Base-by-base conservation (phyloP, 2,797 vertebrate genomes). In the Pelochelys cantorii region DNA sequence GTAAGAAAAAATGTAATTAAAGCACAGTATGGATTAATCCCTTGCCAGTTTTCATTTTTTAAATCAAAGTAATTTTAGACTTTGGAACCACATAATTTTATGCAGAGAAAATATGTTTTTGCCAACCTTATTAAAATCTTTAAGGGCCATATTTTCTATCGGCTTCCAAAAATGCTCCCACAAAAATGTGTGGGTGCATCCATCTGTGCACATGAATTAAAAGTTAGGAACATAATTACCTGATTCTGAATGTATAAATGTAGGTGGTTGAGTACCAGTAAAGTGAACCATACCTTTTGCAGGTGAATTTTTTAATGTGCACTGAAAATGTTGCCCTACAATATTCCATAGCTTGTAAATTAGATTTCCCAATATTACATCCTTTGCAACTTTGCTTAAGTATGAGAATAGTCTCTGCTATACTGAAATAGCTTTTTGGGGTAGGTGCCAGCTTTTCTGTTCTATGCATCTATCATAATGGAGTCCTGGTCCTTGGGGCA, bases 111-210 rank as follows among this genome's bases (percentile, higher is more conserved):
- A 75, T 93, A 68, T 94, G 83, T 95, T 97, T 68, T 94, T 97
- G 94, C 95, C 96, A 97, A 95, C 95, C 96, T 97, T 97, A 96
- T 96, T 96, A 97, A 97, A 97, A 95, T 95, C 91, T 91, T 97
- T 95, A 91, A 94, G 92, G 90, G 81, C 87, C 91, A 91, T 95
- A 96, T 97, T 97, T 97, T 97, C 93, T 95, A 91, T 92, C 86
- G 89, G 80, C 96, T 97, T 96, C 92, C 93, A 96, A 97, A 97
- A 96, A 95, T 96, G 96, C 91, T 95, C 93, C 96, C 95, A 94
- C 91, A 85, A 97, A 95, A 96, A 95, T 93, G 90, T 97, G 95
- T 96, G 94, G 91, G 91, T 95, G 94, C 94, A 92, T 93, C 95
- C 96, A 97, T 96, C 96, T 97, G 96, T 96, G 95, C 90, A 92